Evolutionary conservation across 2,888 invertebrate species (phyloP), one percentile per base, ranked within the genome.

Genomic region (Apamea monoglypha): DNA sequence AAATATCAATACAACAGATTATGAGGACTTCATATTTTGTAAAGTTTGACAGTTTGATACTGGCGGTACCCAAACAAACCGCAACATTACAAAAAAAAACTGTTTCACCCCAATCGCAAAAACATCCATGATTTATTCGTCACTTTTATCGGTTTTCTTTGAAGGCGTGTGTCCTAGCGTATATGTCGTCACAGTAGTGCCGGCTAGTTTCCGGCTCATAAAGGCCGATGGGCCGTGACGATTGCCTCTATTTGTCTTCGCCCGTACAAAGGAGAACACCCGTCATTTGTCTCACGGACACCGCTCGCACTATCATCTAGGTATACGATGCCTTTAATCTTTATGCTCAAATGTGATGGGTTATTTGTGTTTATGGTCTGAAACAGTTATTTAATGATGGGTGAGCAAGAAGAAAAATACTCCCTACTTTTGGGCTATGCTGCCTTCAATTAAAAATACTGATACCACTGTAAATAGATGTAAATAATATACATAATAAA

Each of bases 171-270:
- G 61, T 72, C 44, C 73, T 56, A 69, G 74, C 71, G 47, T 64
- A 75, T 68, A 76, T 85, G 82, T 78, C 88, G 86, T 88, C 83
- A 80, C 72, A 79, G 83, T 82, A 82, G 91, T 92, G 92, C 93
- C 93, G 91, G 91, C 90, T 90, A 91, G 94, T 95, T 94, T 94
- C 94, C 94, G 93, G 87, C 88, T 91, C 91, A 92, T 93, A 92
- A 92, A 92, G 90, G 89, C 91, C 94, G 93, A 95, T 94, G 92
- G 93, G 91, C 93, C 93, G 92, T 90, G 91, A 91, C 92, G 91
- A 93, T 94, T 92, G 93, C 93, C 92, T 91, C 94, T 92, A 95
- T 95, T 95, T 95, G 92, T 95, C 94, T 94, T 92, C 88, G 83
- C 85, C 83, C 88, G 82, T 90, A 92, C 91, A 91, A 91, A 91